These are phyloP conservation scores for Pogona vitticeps DNA, from an alignment of 2,113 vertebrate genomes.

Conservation along the genomic window DNA sequence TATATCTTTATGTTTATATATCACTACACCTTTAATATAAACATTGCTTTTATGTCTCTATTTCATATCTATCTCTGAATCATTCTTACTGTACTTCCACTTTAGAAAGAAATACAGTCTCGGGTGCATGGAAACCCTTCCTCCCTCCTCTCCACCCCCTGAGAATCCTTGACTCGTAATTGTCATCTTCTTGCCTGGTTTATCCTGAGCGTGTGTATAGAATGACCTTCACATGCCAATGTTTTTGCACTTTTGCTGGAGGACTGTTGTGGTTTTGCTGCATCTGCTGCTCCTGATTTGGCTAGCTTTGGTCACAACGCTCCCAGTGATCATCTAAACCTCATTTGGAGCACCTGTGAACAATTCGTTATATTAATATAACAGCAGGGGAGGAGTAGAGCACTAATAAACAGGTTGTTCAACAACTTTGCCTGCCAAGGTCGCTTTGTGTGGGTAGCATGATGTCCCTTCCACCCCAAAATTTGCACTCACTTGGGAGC, in stretches of 20 bases:
- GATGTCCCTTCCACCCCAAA: slow-evolving; percentile 44
- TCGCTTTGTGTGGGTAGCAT: slow-evolving; percentile 51
- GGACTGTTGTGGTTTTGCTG: slow-evolving; percentile 54
- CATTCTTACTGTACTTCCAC: not conserved
- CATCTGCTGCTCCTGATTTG: slow-evolving; percentile 84
- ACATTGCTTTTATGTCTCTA: too few species aligned
- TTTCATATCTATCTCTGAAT: not conserved
- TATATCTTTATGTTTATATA: not conserved
- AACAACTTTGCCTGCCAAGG: slow-evolving; percentile 71
- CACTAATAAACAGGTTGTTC: slow-evolving; percentile 76
- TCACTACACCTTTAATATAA: too few species aligned
- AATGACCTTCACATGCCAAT: slow-evolving; percentile 78
- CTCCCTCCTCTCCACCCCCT: not conserved
- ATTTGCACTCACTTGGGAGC: slow-evolving; percentile 23
- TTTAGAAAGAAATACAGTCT: not conserved
- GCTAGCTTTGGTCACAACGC: slow-evolving; percentile 79
- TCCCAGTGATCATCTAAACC: slow-evolving; percentile 84
- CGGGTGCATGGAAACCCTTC: not conserved
- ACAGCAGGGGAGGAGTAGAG: slow-evolving; percentile 81
- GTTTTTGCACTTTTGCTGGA: slow-evolving; percentile 69
- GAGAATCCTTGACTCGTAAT: slow-evolving; percentile 50
- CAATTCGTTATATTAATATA: slow-evolving; percentile 90
- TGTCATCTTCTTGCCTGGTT: slow-evolving; percentile 60
- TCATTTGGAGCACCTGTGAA: slow-evolving; percentile 89
- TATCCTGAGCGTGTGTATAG: slow-evolving; percentile 73